Conservation (phyloP, 2,113 vertebrate species). For the Cygnus buccinator region DNA sequence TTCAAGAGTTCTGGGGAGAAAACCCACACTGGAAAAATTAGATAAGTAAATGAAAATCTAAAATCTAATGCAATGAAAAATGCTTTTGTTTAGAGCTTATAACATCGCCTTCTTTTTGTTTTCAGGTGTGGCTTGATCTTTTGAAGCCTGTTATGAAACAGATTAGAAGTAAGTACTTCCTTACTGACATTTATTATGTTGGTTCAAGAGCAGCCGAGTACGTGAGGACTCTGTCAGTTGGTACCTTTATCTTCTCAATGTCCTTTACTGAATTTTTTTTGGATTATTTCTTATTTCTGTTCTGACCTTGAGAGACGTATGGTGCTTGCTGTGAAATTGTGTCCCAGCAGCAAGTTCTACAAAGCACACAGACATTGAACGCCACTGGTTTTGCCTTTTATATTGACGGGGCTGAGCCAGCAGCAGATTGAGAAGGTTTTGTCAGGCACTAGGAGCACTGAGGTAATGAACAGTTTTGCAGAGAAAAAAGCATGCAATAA, state of each 20-base stretch:
- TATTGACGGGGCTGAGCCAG: neutral
- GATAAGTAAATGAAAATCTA: neutral
- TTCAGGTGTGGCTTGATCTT: conserved; percentile 96
- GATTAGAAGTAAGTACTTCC: conserved; percentile 90
- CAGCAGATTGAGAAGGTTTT: neutral
- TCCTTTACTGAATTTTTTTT: neutral
- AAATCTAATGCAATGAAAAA: neutral
- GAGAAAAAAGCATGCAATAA: neutral
- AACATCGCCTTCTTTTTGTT: conserved; percentile 33
- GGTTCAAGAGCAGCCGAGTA: neutral
- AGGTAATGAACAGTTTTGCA: neutral
- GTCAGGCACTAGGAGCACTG: neutral
- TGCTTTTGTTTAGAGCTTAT: neutral
- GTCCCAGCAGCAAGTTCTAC: neutral
- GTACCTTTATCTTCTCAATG: neutral
- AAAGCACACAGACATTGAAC: neutral
- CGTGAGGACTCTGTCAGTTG: neutral
- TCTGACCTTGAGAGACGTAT: neutral
- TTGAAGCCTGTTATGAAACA: conserved; percentile 96
- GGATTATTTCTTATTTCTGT: neutral
- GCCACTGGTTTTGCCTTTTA: neutral
- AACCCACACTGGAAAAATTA: neutral
- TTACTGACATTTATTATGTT: neutral
- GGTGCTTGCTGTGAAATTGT: neutral
- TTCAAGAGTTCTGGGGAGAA: neutral